Conservation (phyloP, 1,140 invertebrate species). For the Drosophila ohnishii region DNA sequence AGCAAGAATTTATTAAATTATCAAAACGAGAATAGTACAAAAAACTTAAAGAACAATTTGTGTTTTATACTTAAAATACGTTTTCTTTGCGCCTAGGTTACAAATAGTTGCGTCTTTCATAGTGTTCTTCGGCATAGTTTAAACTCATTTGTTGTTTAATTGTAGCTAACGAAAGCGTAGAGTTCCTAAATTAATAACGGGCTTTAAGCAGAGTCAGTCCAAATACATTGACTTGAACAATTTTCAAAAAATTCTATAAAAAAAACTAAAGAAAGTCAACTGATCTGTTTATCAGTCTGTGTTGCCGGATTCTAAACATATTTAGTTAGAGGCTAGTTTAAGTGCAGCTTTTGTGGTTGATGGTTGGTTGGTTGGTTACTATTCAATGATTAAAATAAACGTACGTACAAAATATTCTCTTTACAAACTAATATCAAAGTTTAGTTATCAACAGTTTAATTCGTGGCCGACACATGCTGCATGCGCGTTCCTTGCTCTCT, state of each 20-base stretch:
- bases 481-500: constrained; percentile 83
- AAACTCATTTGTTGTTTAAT: constrained; percentile 19
- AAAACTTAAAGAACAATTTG: constrained; percentile 65
- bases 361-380: constrained; percentile 33
- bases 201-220: constrained; percentile 8
- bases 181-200: constrained; percentile 12
- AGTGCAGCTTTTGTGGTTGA: constrained; percentile 26
- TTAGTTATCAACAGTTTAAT: constrained; percentile 85
- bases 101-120: constrained; percentile 31
- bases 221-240: constrained; percentile 6
- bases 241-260: constrained; percentile 7
- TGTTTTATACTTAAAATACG: constrained; percentile 33
- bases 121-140: constrained; percentile 42
- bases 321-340: constrained; percentile 10
- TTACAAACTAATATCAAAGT: constrained; percentile 94
- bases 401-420: constrained; percentile 72
- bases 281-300: constrained; percentile 4
- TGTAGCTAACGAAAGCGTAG: constrained; percentile 16
- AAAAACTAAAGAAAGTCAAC: constrained; percentile 17
- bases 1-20: constrained; percentile 65
- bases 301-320: constrained; percentile 5
- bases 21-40: constrained; percentile 59
- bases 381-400: constrained; percentile 68
- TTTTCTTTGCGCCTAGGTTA: constrained; percentile 26
- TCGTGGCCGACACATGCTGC: constrained; percentile 69